Evolutionary conservation across 2,113 vertebrate species (phyloP), one percentile per base, ranked within the genome.

Genomic region (Oenanthe oenanthe): DNA sequence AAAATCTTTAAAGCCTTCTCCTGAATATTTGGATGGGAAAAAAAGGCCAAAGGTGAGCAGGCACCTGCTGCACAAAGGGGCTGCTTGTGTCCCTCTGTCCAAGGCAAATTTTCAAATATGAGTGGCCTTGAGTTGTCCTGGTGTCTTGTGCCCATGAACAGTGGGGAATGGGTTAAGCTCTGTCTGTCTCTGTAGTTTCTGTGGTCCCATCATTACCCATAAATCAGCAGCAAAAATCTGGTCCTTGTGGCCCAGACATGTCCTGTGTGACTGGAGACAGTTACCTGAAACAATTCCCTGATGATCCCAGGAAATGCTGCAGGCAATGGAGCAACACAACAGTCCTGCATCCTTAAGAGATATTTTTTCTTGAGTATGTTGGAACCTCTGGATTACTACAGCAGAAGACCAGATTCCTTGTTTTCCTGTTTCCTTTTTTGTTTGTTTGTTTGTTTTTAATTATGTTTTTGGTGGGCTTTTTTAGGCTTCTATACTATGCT

Each of bases 261-360:
- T n/a, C 31, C 47, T 36, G 1, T 0, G 0, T 31, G 32, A 36
- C 6, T 22, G 65, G 10, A 61, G 50, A 4, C 0, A 0, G 17
- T 25, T 4, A 13, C 15, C 42, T 34, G 47, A 45, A 90, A 57
- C 34, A n/a, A 10, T 25, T 62, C 34, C 40, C 22, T 56, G 75
- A 12, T 38, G 40, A 47, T 43, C 34, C 32, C 43, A 60, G 53
- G 22, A 43, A 62, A 25, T 61, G 62, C 43, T 76, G 40, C 62
- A 56, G 40, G n/a, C 29, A 34, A 11, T 19, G 34, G 19, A 74
- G 6, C 10, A 40, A 16, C 12, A 63, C 7, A 38, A 10, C 31
- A 67, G 26, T 18, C 15, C 54, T 60, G 6, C 8, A 17, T 25
- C 22, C 62, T 6, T 36, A 32, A 20, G 28, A 82, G 11, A 29